A percentile compares a stretch with the other conserved stretches of the same genome.
These are phyloP conservation scores for Wasmannia auropunctata DNA, from an alignment of 1,140 invertebrate species.

Conservation along the genomic window DNA sequence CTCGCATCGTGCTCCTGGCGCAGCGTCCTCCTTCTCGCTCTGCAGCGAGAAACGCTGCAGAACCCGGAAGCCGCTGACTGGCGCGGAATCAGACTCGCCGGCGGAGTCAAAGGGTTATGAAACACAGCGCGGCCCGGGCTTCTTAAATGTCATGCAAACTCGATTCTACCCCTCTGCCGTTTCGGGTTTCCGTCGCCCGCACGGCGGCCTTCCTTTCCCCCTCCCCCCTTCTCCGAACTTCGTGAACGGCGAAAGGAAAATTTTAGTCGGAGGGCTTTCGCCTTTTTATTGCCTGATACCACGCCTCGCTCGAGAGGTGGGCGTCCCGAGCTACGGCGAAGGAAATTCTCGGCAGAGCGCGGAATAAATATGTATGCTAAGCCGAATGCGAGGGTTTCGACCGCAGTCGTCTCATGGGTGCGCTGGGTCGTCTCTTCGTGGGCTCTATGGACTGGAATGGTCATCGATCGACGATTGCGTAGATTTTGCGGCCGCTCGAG, in stretches of 20 bases:
- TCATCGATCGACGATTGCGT: conserved; percentile 37
- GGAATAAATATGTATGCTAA: conserved; percentile 62
- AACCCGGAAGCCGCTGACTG: conserved; percentile 52
- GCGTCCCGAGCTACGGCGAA: neutral
- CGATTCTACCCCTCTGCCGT: conserved; percentile 61
- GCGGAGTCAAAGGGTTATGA: conserved; percentile 73
- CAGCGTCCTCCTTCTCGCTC: neutral
- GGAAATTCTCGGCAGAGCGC: conserved; percentile 30
- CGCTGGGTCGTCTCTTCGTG: conserved; percentile 11
- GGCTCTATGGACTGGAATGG: neutral
- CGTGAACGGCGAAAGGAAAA: conserved; percentile 44
- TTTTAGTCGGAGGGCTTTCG: conserved; percentile 29
- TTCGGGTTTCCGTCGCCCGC: conserved; percentile 25
- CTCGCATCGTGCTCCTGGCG: conserved; percentile 9
- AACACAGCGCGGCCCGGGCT: conserved; percentile 60
- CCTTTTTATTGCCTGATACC: conserved; percentile 51
- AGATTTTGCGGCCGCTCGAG: neutral
- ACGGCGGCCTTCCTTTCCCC: neutral
- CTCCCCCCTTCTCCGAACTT: neutral
- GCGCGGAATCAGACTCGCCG: conserved; percentile 58
- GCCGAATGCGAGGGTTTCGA: conserved; percentile 25
- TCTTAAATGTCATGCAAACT: conserved; percentile 76
- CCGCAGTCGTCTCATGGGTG: conserved; percentile 44
- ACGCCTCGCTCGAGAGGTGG: conserved; percentile 9
- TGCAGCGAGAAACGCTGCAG: conserved; percentile 17